phyloP scores from a whole-genome alignment of 2,797 vertebrate genomes.

The Spizella passerina region DNA sequence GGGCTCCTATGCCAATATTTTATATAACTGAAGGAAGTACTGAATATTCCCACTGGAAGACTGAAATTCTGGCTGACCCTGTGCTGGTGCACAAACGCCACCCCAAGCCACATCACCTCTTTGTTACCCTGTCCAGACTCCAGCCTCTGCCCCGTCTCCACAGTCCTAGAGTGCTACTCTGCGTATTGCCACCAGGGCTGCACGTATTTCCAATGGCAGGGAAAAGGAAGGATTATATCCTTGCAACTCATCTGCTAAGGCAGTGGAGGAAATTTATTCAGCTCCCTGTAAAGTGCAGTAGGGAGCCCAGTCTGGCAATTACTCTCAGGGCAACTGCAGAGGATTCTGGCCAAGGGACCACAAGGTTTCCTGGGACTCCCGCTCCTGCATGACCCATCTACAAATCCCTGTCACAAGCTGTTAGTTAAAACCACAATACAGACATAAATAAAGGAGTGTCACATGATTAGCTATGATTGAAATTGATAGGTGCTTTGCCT shows the following conservation, averaged over 20 bases:
- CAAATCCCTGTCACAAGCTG: constrained; percentile 7
- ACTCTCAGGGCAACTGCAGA: neutral
- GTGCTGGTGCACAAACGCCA: constrained; percentile 12
- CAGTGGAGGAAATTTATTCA: neutral
- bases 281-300: neutral
- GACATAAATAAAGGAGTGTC: constrained; percentile 8
- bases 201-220: neutral
- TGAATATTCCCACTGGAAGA: constrained; percentile 22
- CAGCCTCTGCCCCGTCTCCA: neutral
- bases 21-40: constrained; percentile 52
- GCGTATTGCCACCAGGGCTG: neutral
- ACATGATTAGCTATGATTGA: constrained; percentile 33
- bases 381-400: neutral
- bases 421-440: constrained; percentile 1
- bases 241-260: neutral
- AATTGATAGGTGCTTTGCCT: constrained; percentile 51
- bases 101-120: constrained; percentile 21
- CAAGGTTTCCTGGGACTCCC: neutral
- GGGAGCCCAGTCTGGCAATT: neutral
- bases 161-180: neutral
- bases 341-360: neutral
- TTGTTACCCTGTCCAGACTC: neutral
- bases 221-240: constrained; percentile 1
- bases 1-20: constrained; percentile 46
- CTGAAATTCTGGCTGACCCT: constrained; percentile 34